These are phyloP conservation scores for Hypotaenidia philippensis DNA, from an alignment of 2,797 vertebrate genomes.

Conservation along the genomic window DNA sequence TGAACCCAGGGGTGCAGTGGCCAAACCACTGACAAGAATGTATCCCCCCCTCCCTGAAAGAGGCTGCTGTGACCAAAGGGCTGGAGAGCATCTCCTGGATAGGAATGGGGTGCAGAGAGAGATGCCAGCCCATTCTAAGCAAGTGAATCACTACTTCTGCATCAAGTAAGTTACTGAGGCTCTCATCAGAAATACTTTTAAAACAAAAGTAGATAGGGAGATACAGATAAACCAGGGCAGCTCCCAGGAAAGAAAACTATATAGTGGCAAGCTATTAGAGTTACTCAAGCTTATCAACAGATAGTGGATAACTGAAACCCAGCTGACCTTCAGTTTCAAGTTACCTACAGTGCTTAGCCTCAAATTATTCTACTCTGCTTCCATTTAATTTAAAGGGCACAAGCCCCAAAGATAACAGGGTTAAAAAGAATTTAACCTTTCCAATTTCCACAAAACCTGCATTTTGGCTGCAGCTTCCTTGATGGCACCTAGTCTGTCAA, in stretches of 20 bases:
- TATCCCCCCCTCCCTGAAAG: neutral
- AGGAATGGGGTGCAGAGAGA: neutral
- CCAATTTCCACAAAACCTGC: neutral
- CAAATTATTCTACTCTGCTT: neutral
- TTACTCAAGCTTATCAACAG: conserved; percentile 28
- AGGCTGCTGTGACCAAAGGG: neutral
- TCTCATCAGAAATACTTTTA: neutral
- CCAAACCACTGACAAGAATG: neutral
- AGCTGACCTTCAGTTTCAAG: conserved; percentile 23
- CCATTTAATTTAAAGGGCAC: neutral
- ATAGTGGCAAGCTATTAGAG: neutral
- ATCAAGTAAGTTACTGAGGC: neutral
- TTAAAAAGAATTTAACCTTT: neutral
- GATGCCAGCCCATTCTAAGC: neutral
- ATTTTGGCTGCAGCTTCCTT: neutral
- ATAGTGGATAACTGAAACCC: neutral
- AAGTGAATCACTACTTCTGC: neutral
- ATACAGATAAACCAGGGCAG: conserved; percentile 37
- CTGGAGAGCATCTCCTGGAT: neutral
- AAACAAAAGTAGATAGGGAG: neutral
- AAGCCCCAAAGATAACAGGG: neutral
- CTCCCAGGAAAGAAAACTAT: neutral
- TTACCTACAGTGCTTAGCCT: conserved; percentile 3
- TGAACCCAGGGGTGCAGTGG: neutral
- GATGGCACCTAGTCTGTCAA: neutral